These are phyloP conservation scores for Pseudopipra pipra DNA, from an alignment of 2,113 vertebrate species.

Conservation along the genomic window DNA sequence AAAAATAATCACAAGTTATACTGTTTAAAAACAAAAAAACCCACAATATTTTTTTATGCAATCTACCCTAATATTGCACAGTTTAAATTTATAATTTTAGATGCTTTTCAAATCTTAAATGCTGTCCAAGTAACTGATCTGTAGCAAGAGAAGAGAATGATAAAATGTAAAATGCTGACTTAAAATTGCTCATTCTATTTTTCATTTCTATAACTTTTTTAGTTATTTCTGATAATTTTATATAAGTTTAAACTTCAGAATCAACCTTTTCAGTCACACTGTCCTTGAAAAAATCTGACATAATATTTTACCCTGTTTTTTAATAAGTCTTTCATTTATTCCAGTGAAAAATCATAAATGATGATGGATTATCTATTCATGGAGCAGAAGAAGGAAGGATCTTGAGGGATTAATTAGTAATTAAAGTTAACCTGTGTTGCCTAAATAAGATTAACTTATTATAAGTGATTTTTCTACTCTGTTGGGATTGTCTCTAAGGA, in stretches of 20 bases:
- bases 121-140: background rate
- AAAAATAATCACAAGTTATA: background rate
- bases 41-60: background rate
- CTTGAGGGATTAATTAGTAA: background rate
- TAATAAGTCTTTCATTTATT: background rate
- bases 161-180: background rate
- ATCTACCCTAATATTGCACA: background rate
- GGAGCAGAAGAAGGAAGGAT: background rate
- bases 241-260: background rate
- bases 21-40: background rate
- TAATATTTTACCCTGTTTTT: background rate
- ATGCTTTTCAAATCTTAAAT: background rate
- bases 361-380: background rate
- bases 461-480: slow-evolving; percentile 19
- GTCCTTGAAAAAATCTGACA: background rate
- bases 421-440: background rate
- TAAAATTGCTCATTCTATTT: background rate
- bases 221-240: too few relatives aligned
- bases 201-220: too few relatives aligned
- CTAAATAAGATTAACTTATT: background rate
- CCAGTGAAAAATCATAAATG: background rate
- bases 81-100: background rate
- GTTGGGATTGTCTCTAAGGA: background rate
- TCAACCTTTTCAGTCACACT: background rate
- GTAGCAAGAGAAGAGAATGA: background rate